Base-by-base conservation (phyloP, 2,113 vertebrate genomes). In the Stomatorhinus ivindoensis region DNA sequence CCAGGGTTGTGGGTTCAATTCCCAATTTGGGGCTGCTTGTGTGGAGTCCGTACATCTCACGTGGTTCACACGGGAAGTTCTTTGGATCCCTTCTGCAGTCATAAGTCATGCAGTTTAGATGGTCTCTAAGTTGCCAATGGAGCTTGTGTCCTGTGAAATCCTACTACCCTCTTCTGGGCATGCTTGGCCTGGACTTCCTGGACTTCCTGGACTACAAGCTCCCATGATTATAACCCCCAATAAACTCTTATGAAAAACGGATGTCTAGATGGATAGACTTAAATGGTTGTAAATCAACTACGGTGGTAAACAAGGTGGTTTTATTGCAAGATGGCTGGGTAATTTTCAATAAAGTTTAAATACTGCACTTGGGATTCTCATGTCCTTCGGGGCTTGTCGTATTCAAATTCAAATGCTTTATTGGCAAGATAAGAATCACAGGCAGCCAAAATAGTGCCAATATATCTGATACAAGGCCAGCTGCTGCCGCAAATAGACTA, bases 291-390 rank as follows among this genome's bases (percentile, higher is more conserved):
- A 91, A 95, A 94, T 93, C 91, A 51, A 91, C 91, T 87, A 90
- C 55, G 19, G 92, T 90, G 91, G 89, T 53, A 92, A 94, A 94
- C 94, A 92, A 92, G 94, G 94, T 92, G 92, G 95, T 95, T 94
- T 93, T 89, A 92, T 93, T 91, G 90, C 90, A 91, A 85, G 80
- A 87, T 83, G 73, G 82, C 76, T 76, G 91, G 92, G 94, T 94
- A 91, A 94, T 94, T 93, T 94, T 87, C 86, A 92, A 93, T 91
- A 15, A 91, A 93, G 93, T 94, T 94, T 94, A 95, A 95, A 95
- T 95, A 95, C 95, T 93, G 94, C 94, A 94, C 94, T 90, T 87
- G 65, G 90, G 91, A 87, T 69, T 90, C 76, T 89, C 88, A 87
- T 39, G 73, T 55, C 87, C 53, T 50, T 88, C 65, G 24, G 61